A percentile compares a stretch with the other conserved stretches of the same genome.
phyloP scores from a whole-genome alignment of 2,888 invertebrate species.

The Eupithecia exiguata region DNA sequence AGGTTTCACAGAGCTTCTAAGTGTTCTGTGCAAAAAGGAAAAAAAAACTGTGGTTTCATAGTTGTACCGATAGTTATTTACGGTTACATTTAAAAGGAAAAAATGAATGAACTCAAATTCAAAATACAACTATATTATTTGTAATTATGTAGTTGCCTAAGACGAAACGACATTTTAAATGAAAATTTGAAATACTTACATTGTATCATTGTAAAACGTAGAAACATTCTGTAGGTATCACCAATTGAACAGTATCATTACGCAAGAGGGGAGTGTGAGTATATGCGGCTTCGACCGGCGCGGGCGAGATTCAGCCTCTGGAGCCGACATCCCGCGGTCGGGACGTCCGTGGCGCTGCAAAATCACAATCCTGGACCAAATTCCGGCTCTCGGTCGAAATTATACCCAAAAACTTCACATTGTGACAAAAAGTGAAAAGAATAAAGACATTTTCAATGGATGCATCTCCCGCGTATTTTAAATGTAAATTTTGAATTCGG shows the following conservation, averaged over 20 bases:
- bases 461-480: slow-evolving; percentile 47
- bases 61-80: not conserved
- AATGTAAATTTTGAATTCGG: slow-evolving; percentile 59
- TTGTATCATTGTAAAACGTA: slow-evolving; percentile 20
- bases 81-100: not conserved
- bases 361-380: slow-evolving; percentile 30
- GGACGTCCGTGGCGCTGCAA: slow-evolving; percentile 53
- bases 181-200: not conserved
- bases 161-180: not conserved
- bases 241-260: slow-evolving; percentile 67
- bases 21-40: not conserved
- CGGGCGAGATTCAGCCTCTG: slow-evolving; percentile 75
- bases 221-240: slow-evolving; percentile 47
- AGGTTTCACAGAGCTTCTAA: not conserved
- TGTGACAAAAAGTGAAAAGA: slow-evolving; percentile 44
- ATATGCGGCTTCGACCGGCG: slow-evolving; percentile 74
- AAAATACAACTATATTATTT: not conserved
- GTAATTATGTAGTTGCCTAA: not conserved
- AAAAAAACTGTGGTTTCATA: not conserved
- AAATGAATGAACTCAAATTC: not conserved
- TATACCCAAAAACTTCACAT: slow-evolving; percentile 51
- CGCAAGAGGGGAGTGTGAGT: slow-evolving; percentile 77
- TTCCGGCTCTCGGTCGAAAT: slow-evolving; percentile 51
- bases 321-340: slow-evolving; percentile 70
- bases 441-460: slow-evolving; percentile 17